Evolutionary conservation across 2,888 invertebrate species (phyloP).

Genomic region (Hyposoter dolosus): DNA sequence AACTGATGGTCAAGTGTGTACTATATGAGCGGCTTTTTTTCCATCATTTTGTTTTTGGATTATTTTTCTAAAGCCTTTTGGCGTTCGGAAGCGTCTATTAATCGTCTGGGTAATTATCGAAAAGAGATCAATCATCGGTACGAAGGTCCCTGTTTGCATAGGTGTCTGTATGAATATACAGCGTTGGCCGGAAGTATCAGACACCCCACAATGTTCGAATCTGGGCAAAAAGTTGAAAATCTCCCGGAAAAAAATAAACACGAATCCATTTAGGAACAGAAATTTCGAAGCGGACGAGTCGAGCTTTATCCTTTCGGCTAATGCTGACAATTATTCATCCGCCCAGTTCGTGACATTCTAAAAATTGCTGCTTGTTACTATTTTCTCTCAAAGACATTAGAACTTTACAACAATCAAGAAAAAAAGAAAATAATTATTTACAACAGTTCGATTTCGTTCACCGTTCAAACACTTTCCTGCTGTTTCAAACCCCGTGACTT

Average conservation of each 20-base stretch:
- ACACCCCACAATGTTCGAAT: no score
- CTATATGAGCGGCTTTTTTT: constrained; percentile 5
- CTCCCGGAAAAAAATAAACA: not conserved
- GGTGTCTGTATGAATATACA: constrained; percentile 33
- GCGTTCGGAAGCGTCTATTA: constrained; percentile 68
- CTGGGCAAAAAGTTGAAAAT: not conserved
- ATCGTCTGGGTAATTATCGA: constrained; percentile 80
- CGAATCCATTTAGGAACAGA: not conserved
- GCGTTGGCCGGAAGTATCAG: not conserved
- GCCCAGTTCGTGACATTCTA: not conserved
- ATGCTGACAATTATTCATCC: no score
- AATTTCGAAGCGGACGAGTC: not conserved
- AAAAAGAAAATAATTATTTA: no score
- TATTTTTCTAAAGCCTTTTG: constrained; percentile 6
- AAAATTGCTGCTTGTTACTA: no score
- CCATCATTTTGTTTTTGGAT: not conserved
- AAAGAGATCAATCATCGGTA: constrained; percentile 80
- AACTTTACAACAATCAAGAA: no score
- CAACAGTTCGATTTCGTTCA: no score
- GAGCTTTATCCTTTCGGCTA: not conserved
- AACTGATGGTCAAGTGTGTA: constrained; percentile 3
- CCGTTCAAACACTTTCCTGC: no score
- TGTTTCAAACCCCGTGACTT: no score
- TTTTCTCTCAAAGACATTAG: no score
- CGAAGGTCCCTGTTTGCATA: constrained; percentile 15